A percentile compares a stretch with the other conserved stretches of the same genome.
Conservation (phyloP, 2,113 vertebrate genomes). For the Lepus americanus region DNA sequence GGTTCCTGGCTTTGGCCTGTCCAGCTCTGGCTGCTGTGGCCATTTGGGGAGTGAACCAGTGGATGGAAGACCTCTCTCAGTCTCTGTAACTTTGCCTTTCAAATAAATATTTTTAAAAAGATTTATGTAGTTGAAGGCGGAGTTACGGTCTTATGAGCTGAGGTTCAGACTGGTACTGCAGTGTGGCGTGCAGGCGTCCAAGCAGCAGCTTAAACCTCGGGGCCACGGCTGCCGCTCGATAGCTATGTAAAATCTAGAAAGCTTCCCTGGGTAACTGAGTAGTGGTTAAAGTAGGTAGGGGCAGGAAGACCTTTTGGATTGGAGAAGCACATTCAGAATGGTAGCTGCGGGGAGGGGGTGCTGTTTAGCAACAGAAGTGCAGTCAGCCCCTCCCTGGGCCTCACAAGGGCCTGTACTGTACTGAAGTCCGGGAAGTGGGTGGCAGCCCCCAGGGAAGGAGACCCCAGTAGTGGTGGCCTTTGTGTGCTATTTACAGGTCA, state of each 20-base stretch:
- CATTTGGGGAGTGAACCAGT: no score
- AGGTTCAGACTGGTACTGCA: no score
- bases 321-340: background rate
- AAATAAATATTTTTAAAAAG: no score
- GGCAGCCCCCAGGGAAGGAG: background rate
- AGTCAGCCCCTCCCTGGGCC: background rate
- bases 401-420: background rate
- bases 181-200: no score
- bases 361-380: background rate
- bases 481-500: background rate
- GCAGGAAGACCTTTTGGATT: background rate
- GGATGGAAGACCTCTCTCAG: no score
- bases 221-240: background rate
- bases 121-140: no score
- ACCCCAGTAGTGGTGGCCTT: background rate
- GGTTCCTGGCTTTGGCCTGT: no score
- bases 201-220: no score
- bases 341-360: background rate
- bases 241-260: constrained; percentile 18
- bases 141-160: no score
- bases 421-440: background rate
- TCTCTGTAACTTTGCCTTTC: no score
- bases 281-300: background rate
- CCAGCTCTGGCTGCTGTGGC: no score
- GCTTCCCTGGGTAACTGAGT: background rate